phyloP scores from a whole-genome alignment of 2,797 vertebrate genomes.

The Macrochelys suwanniensis region DNA sequence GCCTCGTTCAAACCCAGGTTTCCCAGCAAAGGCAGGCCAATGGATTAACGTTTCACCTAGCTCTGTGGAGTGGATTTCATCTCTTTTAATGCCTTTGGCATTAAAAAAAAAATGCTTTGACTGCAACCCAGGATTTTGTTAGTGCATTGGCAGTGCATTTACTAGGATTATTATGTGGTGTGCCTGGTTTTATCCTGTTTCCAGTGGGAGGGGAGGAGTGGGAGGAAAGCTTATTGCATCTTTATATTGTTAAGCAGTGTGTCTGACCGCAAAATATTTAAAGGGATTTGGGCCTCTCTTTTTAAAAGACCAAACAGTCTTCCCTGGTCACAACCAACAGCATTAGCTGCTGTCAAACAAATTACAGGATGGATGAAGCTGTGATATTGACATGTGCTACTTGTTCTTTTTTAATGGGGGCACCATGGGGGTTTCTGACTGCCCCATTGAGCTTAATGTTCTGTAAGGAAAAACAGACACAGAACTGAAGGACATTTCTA shows the following conservation, averaged over 20 bases:
- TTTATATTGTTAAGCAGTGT: conserved; percentile 72
- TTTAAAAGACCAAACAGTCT: conserved; percentile 66
- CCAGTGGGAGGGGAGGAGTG: conserved; percentile 66
- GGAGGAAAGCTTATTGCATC: conserved; percentile 63
- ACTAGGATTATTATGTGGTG: conserved; percentile 80
- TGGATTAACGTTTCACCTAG: conserved; percentile 74
- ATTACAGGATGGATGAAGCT: conserved; percentile 83
- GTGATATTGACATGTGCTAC: conserved; percentile 83
- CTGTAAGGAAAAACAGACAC: conserved; percentile 85
- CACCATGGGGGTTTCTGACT: conserved; percentile 83
- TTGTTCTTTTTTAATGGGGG: conserved; percentile 87
- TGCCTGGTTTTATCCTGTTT: conserved; percentile 78
- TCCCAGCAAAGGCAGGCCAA: conserved; percentile 76
- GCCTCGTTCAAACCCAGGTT: conserved; percentile 79
- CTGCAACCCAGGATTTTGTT: conserved; percentile 76
- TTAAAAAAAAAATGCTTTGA: conserved; percentile 61
- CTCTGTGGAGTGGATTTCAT: conserved; percentile 77
- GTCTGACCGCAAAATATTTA: conserved; percentile 53
- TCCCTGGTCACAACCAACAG: conserved; percentile 69
- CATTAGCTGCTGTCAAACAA: conserved; percentile 83
- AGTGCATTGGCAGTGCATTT: conserved; percentile 70
- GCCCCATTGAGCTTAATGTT: conserved; percentile 90
- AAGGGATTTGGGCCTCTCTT: conserved; percentile 49
- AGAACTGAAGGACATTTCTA: conserved; percentile 85
- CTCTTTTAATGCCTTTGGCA: conserved; percentile 80